These are phyloP conservation scores for Montipora efflorescens DNA, from an alignment of 64 coral and sea anemone genomes.

Conservation along the genomic window DNA sequence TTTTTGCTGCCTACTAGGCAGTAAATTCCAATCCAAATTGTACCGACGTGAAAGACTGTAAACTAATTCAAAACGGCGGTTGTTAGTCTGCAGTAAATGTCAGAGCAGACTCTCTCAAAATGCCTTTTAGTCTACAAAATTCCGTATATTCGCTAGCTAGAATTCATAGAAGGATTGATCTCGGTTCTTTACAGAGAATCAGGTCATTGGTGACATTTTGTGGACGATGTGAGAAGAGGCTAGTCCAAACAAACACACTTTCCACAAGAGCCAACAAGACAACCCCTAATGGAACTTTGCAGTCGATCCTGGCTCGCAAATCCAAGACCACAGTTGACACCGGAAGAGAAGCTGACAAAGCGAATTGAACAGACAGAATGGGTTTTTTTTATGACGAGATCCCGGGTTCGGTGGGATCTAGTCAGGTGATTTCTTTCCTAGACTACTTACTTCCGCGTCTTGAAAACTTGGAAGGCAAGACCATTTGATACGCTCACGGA, in stretches of 20 bases:
- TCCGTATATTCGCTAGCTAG: neutral
- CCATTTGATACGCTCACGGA: too few relatives aligned
- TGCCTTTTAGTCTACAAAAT: neutral
- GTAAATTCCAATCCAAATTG: too few relatives aligned
- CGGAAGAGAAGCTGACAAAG: slow-evolving; percentile 61
- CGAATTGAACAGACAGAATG: slow-evolving; percentile 14
- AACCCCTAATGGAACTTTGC: neutral
- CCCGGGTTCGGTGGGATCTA: too few relatives aligned
- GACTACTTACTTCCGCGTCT: too few relatives aligned
- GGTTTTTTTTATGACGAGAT: too few relatives aligned
- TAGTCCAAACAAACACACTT: neutral
- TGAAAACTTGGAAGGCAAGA: too few relatives aligned
- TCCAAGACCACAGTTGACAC: slow-evolving; percentile 1
- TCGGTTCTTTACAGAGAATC: neutral
- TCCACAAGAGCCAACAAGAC: neutral
- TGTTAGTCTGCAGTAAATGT: neutral
- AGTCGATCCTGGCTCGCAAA: slow-evolving; percentile 20
- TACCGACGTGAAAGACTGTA: neutral
- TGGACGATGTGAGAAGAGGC: neutral
- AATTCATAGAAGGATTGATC: neutral
- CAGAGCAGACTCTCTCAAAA: neutral
- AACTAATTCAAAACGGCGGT: neutral
- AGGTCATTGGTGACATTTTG: neutral
- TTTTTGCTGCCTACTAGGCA: too few relatives aligned
- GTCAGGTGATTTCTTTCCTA: too few relatives aligned